phyloP scores from a whole-genome alignment of 2,797 vertebrate species.

The Aulostomus chinensis region DNA sequence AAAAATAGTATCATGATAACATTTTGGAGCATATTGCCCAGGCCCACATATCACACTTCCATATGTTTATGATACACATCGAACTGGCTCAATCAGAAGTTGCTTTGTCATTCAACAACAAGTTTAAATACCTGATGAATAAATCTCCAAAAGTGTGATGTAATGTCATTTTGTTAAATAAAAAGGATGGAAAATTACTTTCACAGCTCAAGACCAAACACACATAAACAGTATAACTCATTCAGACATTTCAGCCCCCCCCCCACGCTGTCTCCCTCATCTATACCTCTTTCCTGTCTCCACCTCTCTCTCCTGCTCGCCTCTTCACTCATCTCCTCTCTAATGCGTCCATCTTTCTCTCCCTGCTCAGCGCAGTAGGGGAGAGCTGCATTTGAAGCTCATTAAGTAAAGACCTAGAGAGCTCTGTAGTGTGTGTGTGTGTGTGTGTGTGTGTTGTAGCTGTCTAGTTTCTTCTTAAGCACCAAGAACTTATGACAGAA shows the following conservation, averaged over 20 bases:
- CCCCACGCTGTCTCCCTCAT: constrained; percentile 2
- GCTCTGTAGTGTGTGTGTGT: constrained; percentile 40
- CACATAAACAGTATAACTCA: constrained; percentile 40
- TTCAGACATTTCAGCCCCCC: constrained; percentile 23
- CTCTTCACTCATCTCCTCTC: constrained; percentile 46
- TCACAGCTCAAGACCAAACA: constrained; percentile 22
- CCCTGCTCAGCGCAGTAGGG: constrained; percentile 58
- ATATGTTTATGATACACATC: too few relatives aligned
- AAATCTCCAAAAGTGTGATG: too few relatives aligned
- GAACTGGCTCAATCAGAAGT: too few relatives aligned
- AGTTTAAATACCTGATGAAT: too few relatives aligned
- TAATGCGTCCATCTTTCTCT: constrained; percentile 56
- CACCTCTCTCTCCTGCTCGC: constrained; percentile 1
- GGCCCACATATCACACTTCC: too few relatives aligned
- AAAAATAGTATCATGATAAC: too few relatives aligned
- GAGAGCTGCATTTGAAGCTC: constrained; percentile 76
- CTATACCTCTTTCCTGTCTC: constrained; percentile 12
- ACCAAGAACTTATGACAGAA: constrained; percentile 85
- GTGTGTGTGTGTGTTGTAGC: constrained; percentile 18
- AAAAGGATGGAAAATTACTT: too few relatives aligned
- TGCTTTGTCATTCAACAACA: too few relatives aligned
- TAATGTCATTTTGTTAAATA: too few relatives aligned
- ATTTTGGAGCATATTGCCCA: too few relatives aligned
- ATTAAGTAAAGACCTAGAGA: constrained; percentile 87
- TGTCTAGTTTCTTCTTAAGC: constrained; percentile 77